These are phyloP conservation scores for Globodera rostochiensis DNA, from an alignment of 1,140 invertebrate genomes.

Conservation along the genomic window DNA sequence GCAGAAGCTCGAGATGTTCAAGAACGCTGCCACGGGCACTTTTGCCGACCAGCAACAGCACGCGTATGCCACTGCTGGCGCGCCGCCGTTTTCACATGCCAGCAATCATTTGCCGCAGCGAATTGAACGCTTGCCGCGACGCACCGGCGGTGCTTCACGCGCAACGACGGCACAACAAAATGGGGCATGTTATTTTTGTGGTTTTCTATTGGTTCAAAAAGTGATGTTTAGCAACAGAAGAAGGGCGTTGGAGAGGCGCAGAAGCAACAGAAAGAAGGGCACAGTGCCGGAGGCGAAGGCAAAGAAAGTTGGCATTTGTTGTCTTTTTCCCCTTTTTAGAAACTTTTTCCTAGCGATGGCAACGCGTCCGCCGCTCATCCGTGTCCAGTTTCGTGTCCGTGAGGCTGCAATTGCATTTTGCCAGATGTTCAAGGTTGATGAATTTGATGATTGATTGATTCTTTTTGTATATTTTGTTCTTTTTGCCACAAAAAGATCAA, in stretches of 20 bases:
- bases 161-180: neutral
- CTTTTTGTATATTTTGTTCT: neutral
- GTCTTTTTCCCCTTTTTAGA: too few relatives aligned
- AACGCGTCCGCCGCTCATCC: constrained; percentile 18
- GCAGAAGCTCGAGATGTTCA: neutral
- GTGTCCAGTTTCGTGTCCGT: constrained; percentile 5
- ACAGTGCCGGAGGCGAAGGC: neutral
- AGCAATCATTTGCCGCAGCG: constrained; percentile 10
- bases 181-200: neutral
- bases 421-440: constrained; percentile 26
- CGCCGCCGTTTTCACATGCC: neutral
- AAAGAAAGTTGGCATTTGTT: too few relatives aligned
- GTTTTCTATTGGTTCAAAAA: neutral
- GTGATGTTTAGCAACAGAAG: neutral
- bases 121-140: constrained; percentile 20
- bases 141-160: neutral
- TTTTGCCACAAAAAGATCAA: neutral
- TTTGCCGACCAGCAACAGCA: too few relatives aligned
- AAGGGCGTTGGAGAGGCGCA: neutral
- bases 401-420: constrained; percentile 27
- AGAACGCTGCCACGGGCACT: neutral
- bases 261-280: neutral
- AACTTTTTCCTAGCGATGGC: neutral
- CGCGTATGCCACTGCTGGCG: neutral
- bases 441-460: neutral